A percentile compares a stretch with the other conserved stretches of the same genome.
Evolutionary conservation across 1,140 invertebrate species (phyloP).

Genomic region (Drosophila pectinifera): DNA sequence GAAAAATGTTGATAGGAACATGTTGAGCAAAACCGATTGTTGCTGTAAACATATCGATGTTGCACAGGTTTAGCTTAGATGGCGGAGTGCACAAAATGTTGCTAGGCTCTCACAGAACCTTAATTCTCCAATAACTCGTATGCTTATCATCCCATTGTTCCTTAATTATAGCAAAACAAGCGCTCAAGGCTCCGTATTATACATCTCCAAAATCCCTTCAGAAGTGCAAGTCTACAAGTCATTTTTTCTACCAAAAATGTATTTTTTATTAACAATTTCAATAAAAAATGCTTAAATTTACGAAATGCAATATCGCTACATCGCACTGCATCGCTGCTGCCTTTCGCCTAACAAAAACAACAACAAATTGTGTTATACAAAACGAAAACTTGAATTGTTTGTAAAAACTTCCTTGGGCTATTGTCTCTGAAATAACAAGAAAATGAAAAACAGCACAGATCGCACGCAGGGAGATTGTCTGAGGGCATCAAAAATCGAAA

Average conservation of each 20-base stretch:
- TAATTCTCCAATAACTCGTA: no score
- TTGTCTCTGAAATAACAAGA: slow-evolving; percentile 73
- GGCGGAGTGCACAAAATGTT: no score
- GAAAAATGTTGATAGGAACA: neutral
- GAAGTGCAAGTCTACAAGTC: no score
- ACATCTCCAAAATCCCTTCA: no score
- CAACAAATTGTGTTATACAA: slow-evolving; percentile 76
- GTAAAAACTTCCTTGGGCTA: slow-evolving; percentile 63
- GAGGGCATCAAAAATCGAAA: slow-evolving; percentile 41
- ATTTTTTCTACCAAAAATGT: slow-evolving; percentile 67
- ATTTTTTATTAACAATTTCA: slow-evolving; percentile 78
- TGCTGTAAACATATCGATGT: neutral
- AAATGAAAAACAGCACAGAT: slow-evolving; percentile 53
- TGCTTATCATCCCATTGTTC: no score
- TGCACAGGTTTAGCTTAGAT: neutral
- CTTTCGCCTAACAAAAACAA: slow-evolving; percentile 77
- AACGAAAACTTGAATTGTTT: slow-evolving; percentile 48
- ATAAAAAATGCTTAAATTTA: slow-evolving; percentile 77
- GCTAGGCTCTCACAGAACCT: no score
- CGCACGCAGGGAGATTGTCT: slow-evolving; percentile 34
- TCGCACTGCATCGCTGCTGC: slow-evolving; percentile 13
- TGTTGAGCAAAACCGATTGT: neutral
- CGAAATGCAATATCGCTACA: slow-evolving; percentile 59
- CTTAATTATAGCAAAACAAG: accelerated
- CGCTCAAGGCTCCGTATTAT: accelerated